Evolutionary conservation across 2,113 vertebrate genomes (phyloP), one percentile per base, ranked within the genome.

Genomic region (Dipodomys stephensi): DNA sequence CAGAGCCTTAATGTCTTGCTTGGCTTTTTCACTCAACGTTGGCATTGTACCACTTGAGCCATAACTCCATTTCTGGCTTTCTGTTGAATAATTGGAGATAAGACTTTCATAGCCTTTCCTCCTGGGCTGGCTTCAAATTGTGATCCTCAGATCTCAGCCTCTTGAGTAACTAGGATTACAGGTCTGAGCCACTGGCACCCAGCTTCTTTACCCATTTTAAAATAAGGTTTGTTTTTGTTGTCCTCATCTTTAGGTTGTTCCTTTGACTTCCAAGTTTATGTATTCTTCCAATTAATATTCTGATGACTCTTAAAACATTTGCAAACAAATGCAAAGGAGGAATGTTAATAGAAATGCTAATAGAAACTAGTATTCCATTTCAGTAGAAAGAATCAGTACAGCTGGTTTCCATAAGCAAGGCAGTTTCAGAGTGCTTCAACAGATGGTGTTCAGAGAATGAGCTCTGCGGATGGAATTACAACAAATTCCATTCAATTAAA

Each of bases 401-500:
- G 83, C 74, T 49, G 20, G 57, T 93, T 88, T 87, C 53, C 57
- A 68, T 65, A 93, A 81, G 86, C 57, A 81, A 84, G 46, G 83
- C 64, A 82, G 80, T 92, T 90, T 94, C 67, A 65, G 79, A 94
- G 68, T 15, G 84, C 76, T 57, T 78, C 93, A 57, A 79, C 96
- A 96, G 94, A 95, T 95, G 93, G 95, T 49, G 6, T 16, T 7
- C 9, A 94, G 68, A 35, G 83, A 93, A 94, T 94, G 84, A 74
- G 23, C 69, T 69, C 93, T 39, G 23, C 78, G 92, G 72, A 94
- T 69, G 77, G 73, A 91, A 79, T 91, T 95, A 79, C 57, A 94
- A 91, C 89, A 93, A 92, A 93, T 93, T 93, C 90, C 87, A 90
- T 94, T 94, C 83, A 96, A 88, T 96, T 95, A 94, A 95, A 94